These are phyloP conservation scores for Drosophila sp. DNA, from an alignment of 1,140 invertebrate genomes.

Conservation along the genomic window DNA sequence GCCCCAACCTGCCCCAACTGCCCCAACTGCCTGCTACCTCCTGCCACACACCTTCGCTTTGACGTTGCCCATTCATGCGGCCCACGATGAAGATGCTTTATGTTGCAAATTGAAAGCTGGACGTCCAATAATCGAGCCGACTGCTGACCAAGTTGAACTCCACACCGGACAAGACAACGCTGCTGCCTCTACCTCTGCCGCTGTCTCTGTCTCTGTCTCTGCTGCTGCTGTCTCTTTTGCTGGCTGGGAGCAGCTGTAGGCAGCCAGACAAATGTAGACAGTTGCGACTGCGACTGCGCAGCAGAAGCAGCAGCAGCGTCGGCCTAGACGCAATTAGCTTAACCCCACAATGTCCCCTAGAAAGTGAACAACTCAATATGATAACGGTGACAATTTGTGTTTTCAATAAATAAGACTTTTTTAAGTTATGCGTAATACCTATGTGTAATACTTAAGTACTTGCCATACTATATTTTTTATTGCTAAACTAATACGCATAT, in stretches of 20 bases:
- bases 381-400: too few relatives aligned
- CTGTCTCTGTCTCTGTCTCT: background rate
- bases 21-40: background rate
- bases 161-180: slow-evolving; percentile 8
- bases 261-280: slow-evolving; percentile 74
- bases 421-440: too few relatives aligned
- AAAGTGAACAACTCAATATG: background rate
- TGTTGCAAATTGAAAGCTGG: slow-evolving; percentile 83
- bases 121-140: slow-evolving; percentile 76
- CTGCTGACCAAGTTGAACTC: slow-evolving; percentile 49
- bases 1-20: slow-evolving; percentile 52
- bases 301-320: slow-evolving; percentile 30
- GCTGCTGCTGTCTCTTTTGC: background rate
- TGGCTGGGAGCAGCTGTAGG: slow-evolving; percentile 52
- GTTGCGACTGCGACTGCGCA: slow-evolving; percentile 42
- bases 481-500: too few relatives aligned
- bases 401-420: too few relatives aligned
- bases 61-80: slow-evolving; percentile 74
- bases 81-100: slow-evolving; percentile 83
- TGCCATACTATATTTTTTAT: too few relatives aligned
- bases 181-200: background rate
- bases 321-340: slow-evolving; percentile 35
- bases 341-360: slow-evolving; percentile 11
- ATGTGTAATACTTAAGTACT: too few relatives aligned
- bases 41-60: background rate